Percentiles rank a stretch among this genome's conserved stretches.
These are phyloP conservation scores for Harpegnathos saltator DNA, from an alignment of 1,140 invertebrate species.

Conservation along the genomic window DNA sequence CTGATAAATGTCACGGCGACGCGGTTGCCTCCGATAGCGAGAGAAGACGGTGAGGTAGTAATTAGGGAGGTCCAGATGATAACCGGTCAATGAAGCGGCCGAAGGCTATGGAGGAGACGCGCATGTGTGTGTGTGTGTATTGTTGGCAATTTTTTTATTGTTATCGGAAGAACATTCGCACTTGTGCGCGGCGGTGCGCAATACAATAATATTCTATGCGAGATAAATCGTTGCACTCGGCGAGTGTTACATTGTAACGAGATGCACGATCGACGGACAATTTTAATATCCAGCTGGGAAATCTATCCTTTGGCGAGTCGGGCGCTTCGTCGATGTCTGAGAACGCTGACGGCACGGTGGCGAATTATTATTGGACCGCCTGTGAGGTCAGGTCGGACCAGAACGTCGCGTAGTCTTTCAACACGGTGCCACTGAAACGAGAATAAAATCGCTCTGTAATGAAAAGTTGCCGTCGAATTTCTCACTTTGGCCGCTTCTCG, in stretches of 20 bases:
- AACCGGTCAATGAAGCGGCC: slow-evolving; percentile 3
- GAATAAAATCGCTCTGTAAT: slow-evolving; percentile 50
- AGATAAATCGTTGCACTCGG: slow-evolving; percentile 7
- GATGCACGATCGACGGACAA: neutral
- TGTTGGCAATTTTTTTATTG: slow-evolving; percentile 15
- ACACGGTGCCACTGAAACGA: slow-evolving; percentile 89
- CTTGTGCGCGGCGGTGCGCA: neutral
- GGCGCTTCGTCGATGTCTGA: slow-evolving; percentile 41
- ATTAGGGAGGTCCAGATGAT: neutral
- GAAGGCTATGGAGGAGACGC: neutral
- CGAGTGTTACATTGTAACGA: neutral
- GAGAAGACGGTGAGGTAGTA: neutral
- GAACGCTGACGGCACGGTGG: neutral
- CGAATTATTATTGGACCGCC: slow-evolving; percentile 15
- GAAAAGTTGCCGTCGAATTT: neutral
- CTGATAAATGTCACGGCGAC: neutral
- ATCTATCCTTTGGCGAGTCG: slow-evolving; percentile 32
- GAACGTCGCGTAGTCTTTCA: slow-evolving; percentile 90
- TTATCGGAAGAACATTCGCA: neutral
- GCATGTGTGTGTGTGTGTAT: neutral
- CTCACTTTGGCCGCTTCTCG: no score
- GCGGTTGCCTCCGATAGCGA: neutral
- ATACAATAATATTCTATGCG: slow-evolving; percentile 17
- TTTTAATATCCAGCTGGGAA: neutral
- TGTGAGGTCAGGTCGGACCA: slow-evolving; percentile 87